Percentiles rank a stretch among this genome's conserved stretches.
These are phyloP conservation scores for Diplodus sargus DNA, from an alignment of 2,797 vertebrate genomes.

Conservation along the genomic window DNA sequence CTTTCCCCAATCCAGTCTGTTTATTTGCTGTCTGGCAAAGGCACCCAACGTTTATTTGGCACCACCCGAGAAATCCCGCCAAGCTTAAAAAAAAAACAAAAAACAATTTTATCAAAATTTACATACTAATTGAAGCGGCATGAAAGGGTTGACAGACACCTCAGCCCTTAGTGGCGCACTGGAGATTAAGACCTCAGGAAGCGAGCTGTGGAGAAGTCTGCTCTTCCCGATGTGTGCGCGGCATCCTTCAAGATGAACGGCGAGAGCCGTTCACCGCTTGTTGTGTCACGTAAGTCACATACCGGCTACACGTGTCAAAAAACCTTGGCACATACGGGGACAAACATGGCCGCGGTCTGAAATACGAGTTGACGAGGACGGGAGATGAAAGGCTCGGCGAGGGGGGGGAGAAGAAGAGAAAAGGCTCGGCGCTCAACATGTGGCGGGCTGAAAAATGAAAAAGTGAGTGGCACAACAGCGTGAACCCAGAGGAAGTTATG, in stretches of 20 bases:
- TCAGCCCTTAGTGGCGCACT: slow-evolving; percentile 51
- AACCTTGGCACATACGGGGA: slow-evolving; percentile 1
- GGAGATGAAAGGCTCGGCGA: slow-evolving; percentile 17
- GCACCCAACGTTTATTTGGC: slow-evolving; percentile 47
- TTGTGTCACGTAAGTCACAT: slow-evolving; percentile 19
- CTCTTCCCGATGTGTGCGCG: slow-evolving; percentile 3
- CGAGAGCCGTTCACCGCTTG: slow-evolving; percentile 3
- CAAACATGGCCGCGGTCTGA: slow-evolving; percentile 11
- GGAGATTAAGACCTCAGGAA: slow-evolving; percentile 69
- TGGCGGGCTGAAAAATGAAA: slow-evolving; percentile 48
- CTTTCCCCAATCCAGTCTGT: slow-evolving; percentile 42
- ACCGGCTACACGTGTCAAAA: slow-evolving; percentile 16
- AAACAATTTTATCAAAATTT: slow-evolving; percentile 63
- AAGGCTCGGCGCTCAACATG: slow-evolving; percentile 26
- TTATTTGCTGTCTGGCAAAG: slow-evolving; percentile 48
- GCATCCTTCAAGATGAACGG: slow-evolving; percentile 29
- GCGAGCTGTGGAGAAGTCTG: slow-evolving; percentile 30
- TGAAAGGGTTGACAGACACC: slow-evolving; percentile 65
- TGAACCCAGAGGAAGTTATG: slow-evolving; percentile 67
- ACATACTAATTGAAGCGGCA: slow-evolving; percentile 76
- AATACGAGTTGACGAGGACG: slow-evolving; percentile 6
- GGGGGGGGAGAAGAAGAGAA: neutral
- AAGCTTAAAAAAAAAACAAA: slow-evolving; percentile 28
- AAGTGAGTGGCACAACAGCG: slow-evolving; percentile 36
- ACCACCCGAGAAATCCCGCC: slow-evolving; percentile 69